A percentile compares a stretch with the other conserved stretches of the same genome.
These are phyloP conservation scores for Podotricha telesiphe DNA, from an alignment of 2,888 invertebrate species.

Conservation along the genomic window DNA sequence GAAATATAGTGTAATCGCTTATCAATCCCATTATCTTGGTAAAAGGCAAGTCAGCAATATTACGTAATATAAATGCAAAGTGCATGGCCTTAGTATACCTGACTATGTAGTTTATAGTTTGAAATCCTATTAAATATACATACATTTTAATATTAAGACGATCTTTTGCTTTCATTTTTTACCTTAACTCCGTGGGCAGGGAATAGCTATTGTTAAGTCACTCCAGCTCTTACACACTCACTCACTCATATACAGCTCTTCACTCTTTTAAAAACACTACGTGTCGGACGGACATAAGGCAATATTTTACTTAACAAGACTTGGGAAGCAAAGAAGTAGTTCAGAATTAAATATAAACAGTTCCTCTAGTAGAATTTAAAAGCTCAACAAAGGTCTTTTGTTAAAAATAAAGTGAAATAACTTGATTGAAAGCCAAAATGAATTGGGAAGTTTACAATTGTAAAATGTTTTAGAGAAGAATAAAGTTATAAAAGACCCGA, in stretches of 20 bases:
- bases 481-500: slow-evolving; percentile 25
- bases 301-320: too few relatives aligned
- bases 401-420: not conserved
- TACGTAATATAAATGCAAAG: slow-evolving; percentile 16
- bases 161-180: too few relatives aligned
- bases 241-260: too few relatives aligned
- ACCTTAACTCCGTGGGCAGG: too few relatives aligned
- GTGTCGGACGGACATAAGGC: too few relatives aligned
- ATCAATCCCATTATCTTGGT: not conserved
- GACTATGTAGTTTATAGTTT: not conserved
- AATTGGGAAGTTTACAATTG: slow-evolving; percentile 21
- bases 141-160: not conserved
- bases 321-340: not conserved
- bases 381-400: not conserved
- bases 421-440: not conserved
- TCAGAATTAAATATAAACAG: not conserved
- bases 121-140: not conserved
- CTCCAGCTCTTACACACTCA: too few relatives aligned
- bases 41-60: slow-evolving; percentile 8
- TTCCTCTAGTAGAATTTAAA: not conserved
- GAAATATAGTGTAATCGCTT: not conserved
- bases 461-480: slow-evolving; percentile 25
- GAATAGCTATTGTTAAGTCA: too few relatives aligned
- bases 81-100: not conserved
- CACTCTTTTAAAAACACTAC: too few relatives aligned